Percentiles rank a stretch among this genome's conserved stretches.
Evolutionary conservation across 1,140 invertebrate genomes (phyloP).

Genomic region (Melanaphis sacchari): DNA sequence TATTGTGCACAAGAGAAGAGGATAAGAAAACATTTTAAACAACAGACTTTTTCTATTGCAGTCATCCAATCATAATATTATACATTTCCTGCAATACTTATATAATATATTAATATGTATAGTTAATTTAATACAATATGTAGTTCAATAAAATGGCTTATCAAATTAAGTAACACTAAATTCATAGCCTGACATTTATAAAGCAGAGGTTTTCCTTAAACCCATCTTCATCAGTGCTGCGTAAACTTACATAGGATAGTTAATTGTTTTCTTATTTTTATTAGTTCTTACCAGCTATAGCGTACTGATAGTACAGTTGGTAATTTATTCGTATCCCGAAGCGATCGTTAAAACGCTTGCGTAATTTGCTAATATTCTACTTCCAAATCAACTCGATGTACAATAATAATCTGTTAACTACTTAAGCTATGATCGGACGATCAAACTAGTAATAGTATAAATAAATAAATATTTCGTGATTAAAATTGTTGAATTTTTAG

Average conservation of each 20-base stretch:
- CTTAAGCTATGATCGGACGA: neutral
- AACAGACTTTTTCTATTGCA: neutral
- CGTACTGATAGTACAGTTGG: neutral
- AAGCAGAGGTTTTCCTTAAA: neutral
- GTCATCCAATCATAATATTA: neutral
- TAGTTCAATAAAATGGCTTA: constrained; percentile 24
- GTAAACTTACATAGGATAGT: neutral
- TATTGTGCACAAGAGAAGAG: neutral
- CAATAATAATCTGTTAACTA: neutral
- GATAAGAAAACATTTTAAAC: neutral
- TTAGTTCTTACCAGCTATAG: neutral
- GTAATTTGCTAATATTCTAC: neutral
- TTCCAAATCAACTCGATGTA: neutral
- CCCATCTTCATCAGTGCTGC: neutral
- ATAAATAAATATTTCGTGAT: neutral
- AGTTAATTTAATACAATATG: constrained; percentile 38
- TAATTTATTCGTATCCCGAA: constrained; percentile 3
- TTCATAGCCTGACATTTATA: constrained; percentile 7
- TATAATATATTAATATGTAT: neutral
- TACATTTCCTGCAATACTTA: neutral
- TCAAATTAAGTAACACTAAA: neutral
- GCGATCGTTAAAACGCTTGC: neutral
- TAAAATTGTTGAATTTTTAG: neutral
- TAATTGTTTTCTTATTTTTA: neutral
- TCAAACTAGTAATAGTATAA: neutral